Percentiles rank a stretch among this genome's conserved stretches.
Conservation (phyloP, 2,113 vertebrate genomes). For the Xiphorhynchus elegans region DNA sequence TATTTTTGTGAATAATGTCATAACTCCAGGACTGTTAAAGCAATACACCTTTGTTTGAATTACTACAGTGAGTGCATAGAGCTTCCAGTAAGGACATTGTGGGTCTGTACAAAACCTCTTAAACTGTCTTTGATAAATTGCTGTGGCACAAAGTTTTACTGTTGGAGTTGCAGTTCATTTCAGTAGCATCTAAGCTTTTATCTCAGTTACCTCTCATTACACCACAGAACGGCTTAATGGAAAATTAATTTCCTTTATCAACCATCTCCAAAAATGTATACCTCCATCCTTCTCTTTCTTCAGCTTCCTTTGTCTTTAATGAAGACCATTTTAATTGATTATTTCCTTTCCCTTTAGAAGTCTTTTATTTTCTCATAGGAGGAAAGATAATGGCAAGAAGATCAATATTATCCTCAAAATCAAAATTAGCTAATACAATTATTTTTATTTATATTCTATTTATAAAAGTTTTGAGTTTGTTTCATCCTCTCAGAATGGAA, state of each 20-base stretch:
- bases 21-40: not conserved
- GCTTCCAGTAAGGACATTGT: not conserved
- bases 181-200: not conserved
- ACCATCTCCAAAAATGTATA: not conserved
- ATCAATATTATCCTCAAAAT: slow-evolving; percentile 15
- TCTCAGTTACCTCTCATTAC: not conserved
- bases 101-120: not conserved
- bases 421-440: not conserved
- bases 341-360: not conserved
- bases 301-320: not conserved
- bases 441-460: not conserved
- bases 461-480: not conserved
- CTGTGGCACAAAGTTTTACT: not conserved
- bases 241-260: not conserved
- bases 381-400: not conserved
- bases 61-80: not conserved
- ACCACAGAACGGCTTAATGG: not conserved
- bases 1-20: not conserved
- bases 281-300: not conserved
- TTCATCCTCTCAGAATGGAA: not conserved
- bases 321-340: not conserved
- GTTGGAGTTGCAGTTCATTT: not conserved
- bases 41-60: not conserved
- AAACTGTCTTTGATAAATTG: not conserved
- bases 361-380: not conserved